These are phyloP conservation scores for Morelia viridis DNA, from an alignment of 2,797 vertebrate genomes.

Conservation along the genomic window DNA sequence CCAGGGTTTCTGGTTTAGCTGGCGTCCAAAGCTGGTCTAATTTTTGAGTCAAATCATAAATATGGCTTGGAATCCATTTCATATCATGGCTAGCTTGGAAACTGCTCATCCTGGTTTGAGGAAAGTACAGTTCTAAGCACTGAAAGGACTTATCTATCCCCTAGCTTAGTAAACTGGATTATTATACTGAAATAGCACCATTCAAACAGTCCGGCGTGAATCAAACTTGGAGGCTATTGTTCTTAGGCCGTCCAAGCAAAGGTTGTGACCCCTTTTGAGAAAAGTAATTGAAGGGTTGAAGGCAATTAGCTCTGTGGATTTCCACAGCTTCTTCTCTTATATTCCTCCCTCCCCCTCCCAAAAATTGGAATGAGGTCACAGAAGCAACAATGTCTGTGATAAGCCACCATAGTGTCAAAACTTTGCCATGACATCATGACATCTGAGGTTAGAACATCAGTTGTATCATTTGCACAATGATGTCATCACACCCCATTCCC, in stretches of 20 bases:
- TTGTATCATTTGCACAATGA: no score
- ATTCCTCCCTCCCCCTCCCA: not conserved
- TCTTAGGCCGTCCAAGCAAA: no score
- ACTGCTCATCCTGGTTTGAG: not conserved
- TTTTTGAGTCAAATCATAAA: not conserved
- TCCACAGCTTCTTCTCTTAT: not conserved
- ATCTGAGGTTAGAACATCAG: no score
- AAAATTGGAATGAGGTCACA: not conserved
- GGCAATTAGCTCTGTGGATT: not conserved
- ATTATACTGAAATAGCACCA: not conserved
- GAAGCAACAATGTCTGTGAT: no score
- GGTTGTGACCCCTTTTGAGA: not conserved
- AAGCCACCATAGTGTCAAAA: no score
- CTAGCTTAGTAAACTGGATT: not conserved
- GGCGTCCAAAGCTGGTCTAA: not conserved
- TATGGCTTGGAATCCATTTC: not conserved
- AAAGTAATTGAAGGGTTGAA: no score
- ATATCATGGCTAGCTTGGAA: not conserved
- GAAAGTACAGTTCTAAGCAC: not conserved
- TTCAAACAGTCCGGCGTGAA: not conserved
- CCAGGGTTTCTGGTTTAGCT: not conserved
- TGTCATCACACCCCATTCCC: no score
- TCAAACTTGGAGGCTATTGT: not conserved
- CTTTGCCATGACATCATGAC: no score
- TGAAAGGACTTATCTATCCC: not conserved